Evolutionary conservation across 2,113 vertebrate species (phyloP).

Genomic region (Diglossa brunneiventris): DNA sequence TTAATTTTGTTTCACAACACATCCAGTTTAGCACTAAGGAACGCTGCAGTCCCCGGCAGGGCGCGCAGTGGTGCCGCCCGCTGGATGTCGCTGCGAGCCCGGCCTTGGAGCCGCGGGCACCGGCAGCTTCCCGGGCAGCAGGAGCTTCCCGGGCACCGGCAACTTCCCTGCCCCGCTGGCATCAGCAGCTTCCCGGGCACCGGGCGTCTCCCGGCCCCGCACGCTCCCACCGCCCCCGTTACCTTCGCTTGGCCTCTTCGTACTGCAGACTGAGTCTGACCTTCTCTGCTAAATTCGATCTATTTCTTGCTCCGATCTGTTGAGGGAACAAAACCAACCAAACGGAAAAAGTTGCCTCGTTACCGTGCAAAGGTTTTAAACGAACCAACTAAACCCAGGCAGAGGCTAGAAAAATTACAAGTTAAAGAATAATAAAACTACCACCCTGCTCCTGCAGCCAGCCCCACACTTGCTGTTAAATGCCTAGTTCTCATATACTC

Average conservation of each 20-base stretch:
- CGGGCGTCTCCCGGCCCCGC: neutral
- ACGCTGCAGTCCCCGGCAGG: neutral
- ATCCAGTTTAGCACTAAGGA: too few species aligned
- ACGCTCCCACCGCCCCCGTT: neutral
- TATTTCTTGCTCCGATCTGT: conserved; percentile 74
- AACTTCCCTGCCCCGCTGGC: neutral
- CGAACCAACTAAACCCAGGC: neutral
- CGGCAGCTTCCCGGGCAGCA: accelerated
- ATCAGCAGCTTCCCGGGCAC: neutral
- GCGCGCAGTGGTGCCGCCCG: neutral
- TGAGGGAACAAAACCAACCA: neutral
- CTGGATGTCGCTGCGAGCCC: conserved; percentile 54
- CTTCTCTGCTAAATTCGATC: conserved; percentile 82
- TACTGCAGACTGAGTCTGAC: conserved; percentile 84
- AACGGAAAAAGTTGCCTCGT: neutral
- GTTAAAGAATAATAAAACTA: neutral
- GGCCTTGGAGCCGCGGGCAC: neutral
- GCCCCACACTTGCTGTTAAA: neutral
- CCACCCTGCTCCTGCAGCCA: neutral
- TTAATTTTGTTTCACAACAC: neutral
- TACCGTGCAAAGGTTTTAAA: neutral
- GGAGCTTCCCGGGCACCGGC: accelerated
- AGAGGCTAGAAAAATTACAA: neutral
- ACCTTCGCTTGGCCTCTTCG: conserved; percentile 86
- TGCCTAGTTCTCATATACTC: neutral